These are phyloP conservation scores for Phragmatobia fuliginosa DNA, from an alignment of 2,888 invertebrate species.

Conservation along the genomic window DNA sequence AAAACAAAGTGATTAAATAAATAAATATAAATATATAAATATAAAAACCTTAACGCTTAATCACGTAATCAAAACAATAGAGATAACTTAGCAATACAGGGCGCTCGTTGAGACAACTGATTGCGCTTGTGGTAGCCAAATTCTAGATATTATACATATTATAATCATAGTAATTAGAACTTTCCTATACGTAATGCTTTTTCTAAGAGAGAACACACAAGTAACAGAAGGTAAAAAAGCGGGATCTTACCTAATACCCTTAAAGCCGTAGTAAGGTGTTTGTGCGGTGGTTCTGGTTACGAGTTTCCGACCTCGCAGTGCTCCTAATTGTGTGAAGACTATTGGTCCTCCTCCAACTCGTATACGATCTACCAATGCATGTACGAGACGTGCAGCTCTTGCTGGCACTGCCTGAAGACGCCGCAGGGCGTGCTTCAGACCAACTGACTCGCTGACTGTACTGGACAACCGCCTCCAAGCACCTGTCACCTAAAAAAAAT, in stretches of 20 bases:
- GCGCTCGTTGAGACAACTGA: too few relatives aligned
- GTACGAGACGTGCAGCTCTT: slow-evolving; percentile 80
- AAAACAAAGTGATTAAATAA: too few relatives aligned
- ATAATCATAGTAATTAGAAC: too few relatives aligned
- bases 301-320: slow-evolving; percentile 77
- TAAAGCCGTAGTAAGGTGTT: slow-evolving; percentile 81
- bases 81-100: neutral
- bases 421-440: slow-evolving; percentile 80
- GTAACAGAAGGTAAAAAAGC: neutral
- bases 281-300: slow-evolving; percentile 74
- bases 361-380: slow-evolving; percentile 83
- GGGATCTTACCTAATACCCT: slow-evolving; percentile 76
- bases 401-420: slow-evolving; percentile 81
- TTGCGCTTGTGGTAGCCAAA: too few relatives aligned
- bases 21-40: too few relatives aligned
- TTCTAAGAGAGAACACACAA: neutral
- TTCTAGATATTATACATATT: too few relatives aligned
- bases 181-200: neutral
- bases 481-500: slow-evolving; percentile 72
- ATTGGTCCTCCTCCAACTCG: slow-evolving; percentile 83
- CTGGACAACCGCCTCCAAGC: slow-evolving; percentile 82
- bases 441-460: slow-evolving; percentile 82
- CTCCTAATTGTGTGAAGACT: slow-evolving; percentile 73
- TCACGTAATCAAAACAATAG: too few relatives aligned
- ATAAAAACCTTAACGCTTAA: too few relatives aligned